Evolutionary conservation across 1,140 invertebrate genomes (phyloP).

Genomic region (Caenorhabditis latens): DNA sequence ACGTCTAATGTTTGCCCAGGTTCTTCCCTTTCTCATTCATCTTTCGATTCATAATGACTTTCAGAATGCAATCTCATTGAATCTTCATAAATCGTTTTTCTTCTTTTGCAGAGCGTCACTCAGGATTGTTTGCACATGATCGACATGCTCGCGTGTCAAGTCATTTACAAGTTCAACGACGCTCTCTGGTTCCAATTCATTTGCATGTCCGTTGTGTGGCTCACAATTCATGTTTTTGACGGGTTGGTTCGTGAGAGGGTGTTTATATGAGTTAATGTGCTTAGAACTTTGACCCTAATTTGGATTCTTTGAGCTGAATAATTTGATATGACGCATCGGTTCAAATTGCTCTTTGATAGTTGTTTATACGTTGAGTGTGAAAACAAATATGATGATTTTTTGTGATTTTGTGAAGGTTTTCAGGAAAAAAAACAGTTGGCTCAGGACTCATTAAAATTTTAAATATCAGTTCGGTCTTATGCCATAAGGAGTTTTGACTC

Average conservation of each 20-base stretch:
- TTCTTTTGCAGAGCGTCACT: constrained; percentile 36
- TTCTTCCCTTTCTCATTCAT: background rate
- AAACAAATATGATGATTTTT: too few species aligned
- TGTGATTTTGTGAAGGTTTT: too few species aligned
- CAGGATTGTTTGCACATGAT: constrained; percentile 42
- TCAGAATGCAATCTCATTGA: background rate
- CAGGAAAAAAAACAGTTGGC: too few species aligned
- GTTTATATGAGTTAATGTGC: background rate
- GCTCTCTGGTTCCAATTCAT: constrained; percentile 49
- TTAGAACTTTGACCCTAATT: constrained; percentile 5
- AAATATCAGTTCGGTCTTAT: too few species aligned
- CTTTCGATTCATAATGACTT: background rate
- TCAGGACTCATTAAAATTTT: too few species aligned
- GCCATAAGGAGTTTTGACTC: too few species aligned
- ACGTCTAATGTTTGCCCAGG: constrained; percentile 1
- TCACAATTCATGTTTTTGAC: constrained; percentile 50
- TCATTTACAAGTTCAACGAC: constrained; percentile 53
- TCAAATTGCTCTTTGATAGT: background rate
- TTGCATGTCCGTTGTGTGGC: constrained; percentile 41
- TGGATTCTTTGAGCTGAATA: constrained; percentile 4
- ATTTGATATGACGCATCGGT: background rate
- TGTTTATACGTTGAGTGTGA: background rate
- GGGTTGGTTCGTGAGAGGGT: background rate
- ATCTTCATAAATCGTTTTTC: constrained; percentile 6
- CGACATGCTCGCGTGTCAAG: constrained; percentile 35